Base-by-base conservation (phyloP, 1,140 invertebrate species). In the Globodera ellingtonae region DNA sequence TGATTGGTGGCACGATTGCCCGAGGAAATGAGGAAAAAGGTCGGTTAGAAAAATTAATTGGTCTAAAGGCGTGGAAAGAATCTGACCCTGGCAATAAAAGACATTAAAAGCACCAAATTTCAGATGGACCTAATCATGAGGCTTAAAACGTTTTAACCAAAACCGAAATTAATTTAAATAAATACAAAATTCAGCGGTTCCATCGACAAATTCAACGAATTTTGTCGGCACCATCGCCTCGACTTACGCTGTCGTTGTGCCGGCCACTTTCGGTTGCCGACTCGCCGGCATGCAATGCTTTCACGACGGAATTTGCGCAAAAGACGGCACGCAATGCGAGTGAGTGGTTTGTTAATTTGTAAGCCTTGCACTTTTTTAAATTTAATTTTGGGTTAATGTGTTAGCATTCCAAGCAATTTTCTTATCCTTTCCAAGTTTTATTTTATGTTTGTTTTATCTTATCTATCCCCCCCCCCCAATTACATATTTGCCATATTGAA, bases 241-340 rank as follows among this genome's bases (percentile, higher is more conserved):
- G 35, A 35, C 35, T 35, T 35, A 35, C 35, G 35, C 35, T 52
- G 56, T 18, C 18, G 56, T 62, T 10, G 56, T 62, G 56, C 10
- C 15, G 6, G 5, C 13, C 18, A 10, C 13, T 62, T 74, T 74
- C 44, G 18, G 52, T 75, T 75, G 73, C 52, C 73, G 73, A 75
- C 15, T 62, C 6, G 15, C 50, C 8, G 50, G 50, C 44, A 56
- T 62, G 44, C 47, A 75, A 75, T 75, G 73, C 65, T 75, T 75
- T 62, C 73, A 75, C 46, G 73, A 75, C 65, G 73, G 73, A 52
- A 75, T 75, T 21, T 75, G 73, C 65, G n/a, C 46, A 44, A 56
- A 18, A 18, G 46, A 75, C 65, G 73, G 73, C 50, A 47, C 59
- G n/a, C 56, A 56, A 52, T 75, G 73, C 73, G 73, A 75, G 73